A percentile compares a stretch with the other conserved stretches of the same genome.
These are phyloP conservation scores for Tortricodes alternella DNA, from an alignment of 2,888 invertebrate genomes.

Conservation along the genomic window DNA sequence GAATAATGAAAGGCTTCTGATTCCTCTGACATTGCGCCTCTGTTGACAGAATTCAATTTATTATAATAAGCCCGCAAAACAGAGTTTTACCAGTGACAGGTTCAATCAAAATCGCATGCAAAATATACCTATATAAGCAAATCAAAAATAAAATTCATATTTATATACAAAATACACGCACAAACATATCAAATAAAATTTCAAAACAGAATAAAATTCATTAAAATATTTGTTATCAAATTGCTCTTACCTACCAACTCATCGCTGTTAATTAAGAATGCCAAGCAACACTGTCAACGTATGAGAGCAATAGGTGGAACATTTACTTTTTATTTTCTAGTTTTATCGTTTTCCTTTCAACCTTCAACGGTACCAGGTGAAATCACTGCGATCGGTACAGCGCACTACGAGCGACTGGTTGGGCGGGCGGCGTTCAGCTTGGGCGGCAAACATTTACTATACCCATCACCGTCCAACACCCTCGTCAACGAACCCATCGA, in stretches of 20 bases:
- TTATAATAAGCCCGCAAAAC: constrained; percentile 34
- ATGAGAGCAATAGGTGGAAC: constrained; percentile 3
- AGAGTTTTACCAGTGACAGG: constrained; percentile 40
- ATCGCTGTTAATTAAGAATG: constrained; percentile 12
- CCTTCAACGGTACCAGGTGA: constrained; percentile 33
- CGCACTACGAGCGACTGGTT: constrained; percentile 69
- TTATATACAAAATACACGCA: neutral
- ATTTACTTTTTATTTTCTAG: constrained; percentile 24
- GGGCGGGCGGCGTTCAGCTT: constrained; percentile 68
- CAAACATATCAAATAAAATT: neutral
- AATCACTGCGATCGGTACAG: constrained; percentile 57
- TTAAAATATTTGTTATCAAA: neutral
- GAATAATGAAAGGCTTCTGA: constrained; percentile 27
- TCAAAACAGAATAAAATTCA: neutral
- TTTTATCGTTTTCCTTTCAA: constrained; percentile 30
- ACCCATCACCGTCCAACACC: constrained; percentile 59
- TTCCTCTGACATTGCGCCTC: too few relatives aligned
- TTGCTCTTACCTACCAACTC: constrained; percentile 21
- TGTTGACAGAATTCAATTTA: constrained; percentile 33
- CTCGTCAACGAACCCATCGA: constrained; percentile 38
- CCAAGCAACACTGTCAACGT: constrained; percentile 4
- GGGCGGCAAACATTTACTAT: constrained; percentile 63
- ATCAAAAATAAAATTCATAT: neutral
- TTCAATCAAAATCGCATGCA: constrained; percentile 43
- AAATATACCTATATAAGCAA: constrained; percentile 36